Percentiles rank a stretch among this genome's conserved stretches.
Evolutionary conservation across 2,888 invertebrate genomes (phyloP).

Genomic region (Philonicus albiceps): DNA sequence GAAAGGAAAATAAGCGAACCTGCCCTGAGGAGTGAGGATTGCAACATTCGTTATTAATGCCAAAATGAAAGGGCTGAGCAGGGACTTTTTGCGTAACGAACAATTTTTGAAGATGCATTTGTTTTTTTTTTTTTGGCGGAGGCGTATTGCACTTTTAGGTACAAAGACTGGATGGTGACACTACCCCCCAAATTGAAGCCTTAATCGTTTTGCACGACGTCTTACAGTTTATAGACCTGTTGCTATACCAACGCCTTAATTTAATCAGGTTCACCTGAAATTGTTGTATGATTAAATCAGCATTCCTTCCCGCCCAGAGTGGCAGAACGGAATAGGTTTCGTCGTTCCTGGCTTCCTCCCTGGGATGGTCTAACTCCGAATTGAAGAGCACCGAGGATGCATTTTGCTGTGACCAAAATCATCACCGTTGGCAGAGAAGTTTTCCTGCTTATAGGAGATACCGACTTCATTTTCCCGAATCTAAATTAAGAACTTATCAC

Average conservation of each 20-base stretch:
- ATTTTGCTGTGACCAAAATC: background rate
- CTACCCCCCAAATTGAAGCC: background rate
- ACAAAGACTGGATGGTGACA: background rate
- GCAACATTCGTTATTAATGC: constrained; percentile 11
- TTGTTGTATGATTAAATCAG: background rate
- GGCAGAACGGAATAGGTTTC: background rate
- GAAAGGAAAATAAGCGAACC: background rate
- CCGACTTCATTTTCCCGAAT: background rate
- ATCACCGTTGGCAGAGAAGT: background rate
- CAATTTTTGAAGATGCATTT: background rate
- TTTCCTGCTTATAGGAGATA: background rate
- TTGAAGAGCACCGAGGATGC: background rate
- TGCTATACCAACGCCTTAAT: background rate
- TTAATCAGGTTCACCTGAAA: background rate
- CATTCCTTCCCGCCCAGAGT: background rate
- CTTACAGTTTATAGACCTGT: background rate
- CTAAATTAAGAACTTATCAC: background rate
- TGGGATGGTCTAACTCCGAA: background rate
- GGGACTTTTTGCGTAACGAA: background rate
- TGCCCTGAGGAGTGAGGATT: background rate
- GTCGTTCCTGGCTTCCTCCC: background rate
- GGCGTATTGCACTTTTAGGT: background rate
- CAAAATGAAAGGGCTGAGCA: background rate
- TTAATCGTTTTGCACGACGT: background rate
- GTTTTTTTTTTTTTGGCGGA: background rate